Evolutionary conservation across 2,888 invertebrate species (phyloP).

Genomic region (Cephus pygmeus): DNA sequence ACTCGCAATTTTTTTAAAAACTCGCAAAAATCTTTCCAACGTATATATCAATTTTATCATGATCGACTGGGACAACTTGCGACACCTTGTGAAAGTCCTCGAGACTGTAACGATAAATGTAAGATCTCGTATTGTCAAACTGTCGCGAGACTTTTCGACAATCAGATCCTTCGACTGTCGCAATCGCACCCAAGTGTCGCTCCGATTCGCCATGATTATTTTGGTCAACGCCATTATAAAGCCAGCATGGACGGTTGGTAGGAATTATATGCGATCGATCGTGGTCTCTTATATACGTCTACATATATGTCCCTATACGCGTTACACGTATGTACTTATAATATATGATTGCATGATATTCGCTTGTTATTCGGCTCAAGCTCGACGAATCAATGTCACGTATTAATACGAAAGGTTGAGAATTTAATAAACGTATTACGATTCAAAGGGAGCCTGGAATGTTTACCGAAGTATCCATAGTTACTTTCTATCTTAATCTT

Average conservation of each 20-base stretch:
- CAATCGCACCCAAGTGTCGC: neutral
- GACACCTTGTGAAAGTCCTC: neutral
- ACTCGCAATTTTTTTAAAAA: neutral
- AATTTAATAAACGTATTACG: neutral
- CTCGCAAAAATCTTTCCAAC: neutral
- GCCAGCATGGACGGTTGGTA: neutral
- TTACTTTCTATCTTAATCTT: neutral
- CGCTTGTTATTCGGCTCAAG: constrained; percentile 13
- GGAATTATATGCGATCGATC: neutral
- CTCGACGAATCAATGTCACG: neutral
- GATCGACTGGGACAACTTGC: neutral
- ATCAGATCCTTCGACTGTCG: neutral
- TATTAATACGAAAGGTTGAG: neutral
- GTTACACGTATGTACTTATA: constrained; percentile 33
- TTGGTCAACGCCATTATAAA: neutral
- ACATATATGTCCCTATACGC: constrained; percentile 40
- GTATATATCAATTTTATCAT: neutral
- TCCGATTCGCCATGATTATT: neutral
- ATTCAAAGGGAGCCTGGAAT: neutral
- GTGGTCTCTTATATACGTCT: constrained; percentile 5
- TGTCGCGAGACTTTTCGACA: neutral
- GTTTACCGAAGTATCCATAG: neutral
- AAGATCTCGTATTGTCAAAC: neutral
- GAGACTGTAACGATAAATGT: neutral
- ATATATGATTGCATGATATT: constrained; percentile 8